Conservation (phyloP, 2,888 invertebrate genomes). For the Lucinisca nassula region DNA sequence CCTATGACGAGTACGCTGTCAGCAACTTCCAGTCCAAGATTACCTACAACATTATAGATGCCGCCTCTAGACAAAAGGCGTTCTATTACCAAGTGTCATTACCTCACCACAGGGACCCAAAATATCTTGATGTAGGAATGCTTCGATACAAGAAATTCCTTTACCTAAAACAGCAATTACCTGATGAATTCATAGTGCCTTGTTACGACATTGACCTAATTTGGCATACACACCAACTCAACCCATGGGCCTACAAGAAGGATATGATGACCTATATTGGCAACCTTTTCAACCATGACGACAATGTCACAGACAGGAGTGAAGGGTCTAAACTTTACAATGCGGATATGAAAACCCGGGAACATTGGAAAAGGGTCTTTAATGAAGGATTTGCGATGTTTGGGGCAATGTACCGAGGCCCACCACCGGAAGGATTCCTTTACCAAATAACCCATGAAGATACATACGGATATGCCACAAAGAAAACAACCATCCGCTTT, state of each 20-base stretch:
- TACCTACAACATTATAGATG: slow-evolving; percentile 87
- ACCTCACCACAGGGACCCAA: slow-evolving; percentile 88
- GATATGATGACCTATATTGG: slow-evolving; percentile 83
- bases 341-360: slow-evolving; percentile 87
- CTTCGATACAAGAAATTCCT: slow-evolving; percentile 88
- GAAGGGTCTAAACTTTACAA: slow-evolving; percentile 87
- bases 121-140: slow-evolving; percentile 87
- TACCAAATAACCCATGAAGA: slow-evolving; percentile 83
- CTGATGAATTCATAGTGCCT: slow-evolving; percentile 88
- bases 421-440: slow-evolving; percentile 87
- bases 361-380: slow-evolving; percentile 87
- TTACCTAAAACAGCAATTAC: slow-evolving; percentile 87
- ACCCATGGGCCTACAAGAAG: slow-evolving; percentile 82
- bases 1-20: slow-evolving; percentile 34
- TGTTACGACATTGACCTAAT: slow-evolving; percentile 89
- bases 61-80: slow-evolving; percentile 87
- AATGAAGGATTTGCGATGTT: slow-evolving; percentile 87
- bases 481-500: slow-evolving; percentile 58
- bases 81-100: slow-evolving; percentile 89
- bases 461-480: slow-evolving; percentile 75
- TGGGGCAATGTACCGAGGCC: slow-evolving; percentile 89
- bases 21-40: slow-evolving; percentile 58
- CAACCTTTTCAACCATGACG: slow-evolving; percentile 88
- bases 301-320: slow-evolving; percentile 88
- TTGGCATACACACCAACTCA: slow-evolving; percentile 89